Base-by-base conservation (phyloP, 2,888 invertebrate genomes). In the Elegia similella region DNA sequence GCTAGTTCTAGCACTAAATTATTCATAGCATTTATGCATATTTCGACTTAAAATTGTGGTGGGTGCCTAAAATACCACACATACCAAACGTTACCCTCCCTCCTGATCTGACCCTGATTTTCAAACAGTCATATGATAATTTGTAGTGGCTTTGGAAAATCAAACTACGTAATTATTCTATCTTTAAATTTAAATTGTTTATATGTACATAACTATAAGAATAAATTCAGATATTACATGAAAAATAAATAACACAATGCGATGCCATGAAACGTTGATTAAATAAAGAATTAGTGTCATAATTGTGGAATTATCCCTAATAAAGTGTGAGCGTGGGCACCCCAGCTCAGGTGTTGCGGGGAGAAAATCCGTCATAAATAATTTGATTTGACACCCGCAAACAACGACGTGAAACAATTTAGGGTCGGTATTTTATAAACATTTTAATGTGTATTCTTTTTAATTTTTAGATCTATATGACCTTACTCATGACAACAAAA, bases 381-480 rank as follows among this genome's bases (percentile, higher is more conserved):
- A 84, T 87, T 82, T 80, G 77, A 83, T 87, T 84, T 86, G 88
- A 87, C 88, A 84, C 78, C 75, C 68, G 74, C 78, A 82, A 87
- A 86, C 77, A 80, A 67, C 67, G 68, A 55, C 62, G 70, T 72
- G 64, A 78, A 81, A 81, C 78, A 78, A 82, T 85, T 78, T 79
- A 65, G 64, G 62, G 62, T 67, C 67, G 64, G 67, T 71, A 74
- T 64, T 64, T 65, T 59, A 64, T 64, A 70, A 72, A 65, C 59
- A 48, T 58, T 63, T 48, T 61, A 68, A 70, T 61, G 67, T 61
- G 38, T 50, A 12, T 16, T 50, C 8, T 15, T 50, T 34, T 17
- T 34, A 16, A 34, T 50, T 30, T 12, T 23, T 5, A 5, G 2
- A 3, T 23, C 23, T 23, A 23, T 23, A 23, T 23, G 23, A 23